Evolutionary conservation across 2,888 invertebrate species (phyloP), one percentile per base, ranked within the genome.

Genomic region (Clostera curtula): DNA sequence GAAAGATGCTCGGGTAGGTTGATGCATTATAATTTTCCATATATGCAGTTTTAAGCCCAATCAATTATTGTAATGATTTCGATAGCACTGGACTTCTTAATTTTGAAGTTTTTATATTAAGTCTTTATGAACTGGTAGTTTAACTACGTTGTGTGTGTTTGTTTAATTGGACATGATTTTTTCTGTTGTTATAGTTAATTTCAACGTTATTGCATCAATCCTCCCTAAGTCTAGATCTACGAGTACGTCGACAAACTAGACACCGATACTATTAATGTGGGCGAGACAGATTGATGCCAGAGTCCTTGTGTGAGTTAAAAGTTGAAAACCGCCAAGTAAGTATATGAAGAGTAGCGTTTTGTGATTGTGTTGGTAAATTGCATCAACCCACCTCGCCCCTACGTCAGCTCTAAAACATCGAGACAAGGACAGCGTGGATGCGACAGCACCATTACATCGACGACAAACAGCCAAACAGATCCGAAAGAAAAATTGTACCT

Each of bases 401-500:
- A 23, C 7, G 9, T 21, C 20, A 12, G 12, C 71, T 76, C 75
- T 53, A 34, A 49, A 49, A 52, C 53, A 58, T 41, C 62, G 65
- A 57, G 61, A 75, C 69, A 77, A 56, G 54, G 64, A 71, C 62
- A 71, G 80, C 75, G 72, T 68, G 62, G 70, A 62, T 74, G 62
- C 61, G 48, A 44, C 45, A 43, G n/a, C 45, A 47, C 62, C 75
- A 69, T 68, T 77, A 77, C 71, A 75, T 63, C 48, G 80, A 82
- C 64, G 77, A 80, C 77, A 79, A 65, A 58, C 71, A 80, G 79
- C 79, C 75, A 68, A 64, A 64, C 50, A 54, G 31, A 63, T 56
- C 60, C 69, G 61, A 66, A 74, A 75, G 66, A 67, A 76, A 73
- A 68, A 66, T 65, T 59, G 67, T 74, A 76, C 76, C 76, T 72